phyloP scores from a whole-genome alignment of 2,797 vertebrate species.

The Micropoecilia bifurca region DNA sequence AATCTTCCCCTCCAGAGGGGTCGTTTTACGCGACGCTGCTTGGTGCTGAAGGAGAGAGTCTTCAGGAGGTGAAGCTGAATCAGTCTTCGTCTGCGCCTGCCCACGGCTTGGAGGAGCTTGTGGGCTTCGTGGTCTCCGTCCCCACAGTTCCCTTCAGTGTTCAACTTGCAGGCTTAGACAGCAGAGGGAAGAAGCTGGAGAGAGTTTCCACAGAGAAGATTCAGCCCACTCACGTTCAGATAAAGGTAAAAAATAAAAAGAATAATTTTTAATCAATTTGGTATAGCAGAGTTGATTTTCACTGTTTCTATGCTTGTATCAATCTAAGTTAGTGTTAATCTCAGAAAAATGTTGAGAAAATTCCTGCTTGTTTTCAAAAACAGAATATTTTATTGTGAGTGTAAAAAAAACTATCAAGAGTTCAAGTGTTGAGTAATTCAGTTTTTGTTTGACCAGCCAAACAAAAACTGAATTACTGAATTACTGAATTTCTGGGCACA shows the following conservation, averaged over 20 bases:
- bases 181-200: constrained; percentile 74
- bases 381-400: background rate
- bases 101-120: constrained; percentile 68
- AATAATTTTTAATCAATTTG: too few species aligned
- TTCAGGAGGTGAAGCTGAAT: constrained; percentile 77
- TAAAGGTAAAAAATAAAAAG: constrained; percentile 69
- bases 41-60: constrained; percentile 69
- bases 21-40: constrained; percentile 78
- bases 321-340: background rate
- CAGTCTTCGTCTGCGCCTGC: constrained; percentile 45
- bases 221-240: constrained; percentile 79
- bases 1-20: constrained; percentile 50
- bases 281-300: background rate
- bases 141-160: constrained; percentile 82
- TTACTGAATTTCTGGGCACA: too few species aligned
- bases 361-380: background rate
- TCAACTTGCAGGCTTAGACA: constrained; percentile 78
- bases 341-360: background rate
- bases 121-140: constrained; percentile 75
- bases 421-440: background rate
- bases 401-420: background rate
- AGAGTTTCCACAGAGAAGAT: constrained; percentile 84
- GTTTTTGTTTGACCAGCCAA: background rate
- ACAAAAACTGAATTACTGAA: too few species aligned
- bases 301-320: background rate